These are phyloP conservation scores for Oedothorax gibbosus DNA, from an alignment of 1,140 invertebrate species.

Conservation along the genomic window DNA sequence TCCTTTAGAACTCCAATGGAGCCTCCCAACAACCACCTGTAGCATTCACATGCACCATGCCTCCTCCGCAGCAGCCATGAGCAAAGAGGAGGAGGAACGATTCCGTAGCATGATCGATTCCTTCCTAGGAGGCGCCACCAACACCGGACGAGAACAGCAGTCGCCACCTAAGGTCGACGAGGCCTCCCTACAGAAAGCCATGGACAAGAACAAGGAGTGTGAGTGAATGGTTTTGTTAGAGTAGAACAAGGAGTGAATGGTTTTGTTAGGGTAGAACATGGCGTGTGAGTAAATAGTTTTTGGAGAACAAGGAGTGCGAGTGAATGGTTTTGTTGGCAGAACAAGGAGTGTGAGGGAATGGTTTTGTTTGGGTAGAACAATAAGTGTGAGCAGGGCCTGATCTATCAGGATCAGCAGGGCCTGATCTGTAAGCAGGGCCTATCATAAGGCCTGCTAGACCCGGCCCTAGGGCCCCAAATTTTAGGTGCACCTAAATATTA, in stretches of 20 bases:
- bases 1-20: too few species aligned
- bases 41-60: too few species aligned
- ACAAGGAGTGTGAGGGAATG: background rate
- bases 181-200: slow-evolving; percentile 89
- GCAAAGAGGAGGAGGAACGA: too few species aligned
- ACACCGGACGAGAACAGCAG: slow-evolving; percentile 28
- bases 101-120: slow-evolving; percentile 50
- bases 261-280: slow-evolving; percentile 74
- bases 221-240: background rate
- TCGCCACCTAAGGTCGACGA: slow-evolving; percentile 83
- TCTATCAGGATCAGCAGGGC: too few species aligned
- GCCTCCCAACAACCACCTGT: too few species aligned
- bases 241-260: background rate
- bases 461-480: too few species aligned
- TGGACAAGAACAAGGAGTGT: slow-evolving; percentile 97
- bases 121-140: background rate
- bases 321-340: background rate
- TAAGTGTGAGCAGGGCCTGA: too few species aligned
- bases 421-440: too few species aligned
- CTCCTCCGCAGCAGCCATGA: too few species aligned
- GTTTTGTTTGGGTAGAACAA: background rate
- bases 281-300: slow-evolving; percentile 74
- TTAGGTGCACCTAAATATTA: too few species aligned
- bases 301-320: slow-evolving; percentile 91
- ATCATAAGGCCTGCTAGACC: too few species aligned